Conservation (phyloP, 2,113 vertebrate species). For the Catharus minimus region DNA sequence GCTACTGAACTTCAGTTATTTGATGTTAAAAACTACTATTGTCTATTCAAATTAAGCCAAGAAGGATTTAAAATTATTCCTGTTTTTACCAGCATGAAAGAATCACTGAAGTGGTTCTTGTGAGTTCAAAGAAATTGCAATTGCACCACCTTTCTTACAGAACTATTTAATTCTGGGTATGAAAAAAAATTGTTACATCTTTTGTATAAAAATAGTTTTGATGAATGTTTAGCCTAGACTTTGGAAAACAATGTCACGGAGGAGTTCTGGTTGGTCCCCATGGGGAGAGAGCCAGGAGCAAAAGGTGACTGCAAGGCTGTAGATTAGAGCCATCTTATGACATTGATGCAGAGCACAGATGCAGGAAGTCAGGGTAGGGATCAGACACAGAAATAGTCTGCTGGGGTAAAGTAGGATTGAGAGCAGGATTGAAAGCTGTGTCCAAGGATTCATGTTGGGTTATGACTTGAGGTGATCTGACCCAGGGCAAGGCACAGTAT, state of each 20-base stretch:
- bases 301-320: not conserved
- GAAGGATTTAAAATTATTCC: not conserved
- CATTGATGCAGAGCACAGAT: accelerated
- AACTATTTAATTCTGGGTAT: not conserved
- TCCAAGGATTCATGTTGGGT: not conserved
- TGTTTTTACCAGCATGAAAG: not conserved
- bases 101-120: not conserved
- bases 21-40: not conserved
- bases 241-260: too few species aligned
- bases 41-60: not conserved
- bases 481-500: not conserved
- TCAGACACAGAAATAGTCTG: not conserved
- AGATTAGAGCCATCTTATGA: not conserved
- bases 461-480: accelerated
- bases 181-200: not conserved
- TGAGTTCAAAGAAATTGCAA: not conserved
- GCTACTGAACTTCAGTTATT: not conserved
- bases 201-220: not conserved
- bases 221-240: not conserved
- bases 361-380: not conserved
- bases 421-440: not conserved
- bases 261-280: accelerated
- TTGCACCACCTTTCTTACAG: not conserved
- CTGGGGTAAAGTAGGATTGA: not conserved
- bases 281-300: not conserved